Evolutionary conservation across 2,113 vertebrate genomes (phyloP), one percentile per base, ranked within the genome.

Genomic region (Rhizomys pruinosus): DNA sequence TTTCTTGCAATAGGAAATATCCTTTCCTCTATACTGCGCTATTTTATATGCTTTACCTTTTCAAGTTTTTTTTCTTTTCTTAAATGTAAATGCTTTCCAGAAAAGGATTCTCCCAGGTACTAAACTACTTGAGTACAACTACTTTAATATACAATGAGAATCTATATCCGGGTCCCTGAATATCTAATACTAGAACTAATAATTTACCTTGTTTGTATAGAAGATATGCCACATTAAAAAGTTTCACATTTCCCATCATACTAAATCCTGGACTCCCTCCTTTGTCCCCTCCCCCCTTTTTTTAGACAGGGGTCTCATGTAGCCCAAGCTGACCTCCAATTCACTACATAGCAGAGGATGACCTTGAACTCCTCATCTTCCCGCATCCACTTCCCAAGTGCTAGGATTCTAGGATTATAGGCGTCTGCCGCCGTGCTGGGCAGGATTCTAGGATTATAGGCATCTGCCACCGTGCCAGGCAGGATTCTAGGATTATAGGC

Each of bases 11-110:
- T 90, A 98, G 98, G 97, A 98, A 98, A 97, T 97, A 96, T 44
- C 37, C 74, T 96, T 96, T 92, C 97, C 98, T 98, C 98, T 98
- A 97, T 98, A 98, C 98, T 98, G 96, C 98, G 97, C 98, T 98
- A 98, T 98, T 98, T n/a, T n/a, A n/a, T n/a, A n/a, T n/a, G n/a
- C n/a, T n/a, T n/a, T n/a, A n/a, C n/a, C n/a, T n/a, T n/a, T n/a
- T n/a, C n/a, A n/a, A n/a, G n/a, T n/a, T n/a, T n/a, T n/a, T n/a
- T n/a, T n/a, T n/a, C n/a, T n/a, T n/a, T n/a, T n/a, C n/a, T n/a
- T n/a, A n/a, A n/a, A n/a, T n/a, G n/a, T n/a, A n/a, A n/a, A n/a
- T n/a, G n/a, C n/a, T n/a, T n/a, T n/a, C n/a, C n/a, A n/a, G n/a
- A n/a, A n/a, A n/a, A n/a, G n/a, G n/a, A n/a, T n/a, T n/a, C n/a